These are phyloP conservation scores for Venusia cambrica DNA, from an alignment of 2,888 invertebrate genomes.

Conservation along the genomic window DNA sequence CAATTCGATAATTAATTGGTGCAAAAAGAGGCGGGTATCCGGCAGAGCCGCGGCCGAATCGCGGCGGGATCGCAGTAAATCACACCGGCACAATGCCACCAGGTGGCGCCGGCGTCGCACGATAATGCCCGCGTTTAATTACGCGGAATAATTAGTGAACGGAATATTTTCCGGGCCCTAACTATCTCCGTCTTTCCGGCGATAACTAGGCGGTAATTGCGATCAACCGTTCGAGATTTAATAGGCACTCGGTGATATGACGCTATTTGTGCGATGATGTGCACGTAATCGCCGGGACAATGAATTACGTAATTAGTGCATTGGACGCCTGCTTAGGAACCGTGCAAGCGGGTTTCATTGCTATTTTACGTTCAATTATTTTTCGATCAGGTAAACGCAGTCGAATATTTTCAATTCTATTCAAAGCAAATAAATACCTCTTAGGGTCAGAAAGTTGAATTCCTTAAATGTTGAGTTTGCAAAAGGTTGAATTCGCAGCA, in stretches of 20 bases:
- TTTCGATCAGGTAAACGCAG: no score
- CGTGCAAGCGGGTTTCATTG: no score
- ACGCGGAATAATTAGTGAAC: constrained; percentile 82
- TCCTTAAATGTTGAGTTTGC: no score
- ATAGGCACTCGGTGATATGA: constrained; percentile 60
- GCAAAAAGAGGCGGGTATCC: constrained; percentile 72
- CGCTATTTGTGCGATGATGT: constrained; percentile 68
- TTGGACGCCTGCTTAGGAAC: no score
- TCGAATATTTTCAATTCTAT: no score
- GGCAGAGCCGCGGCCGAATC: constrained; percentile 64
- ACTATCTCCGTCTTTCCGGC: constrained; percentile 80
- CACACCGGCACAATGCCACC: constrained; percentile 76
- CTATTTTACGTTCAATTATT: no score
- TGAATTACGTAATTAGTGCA: constrained; percentile 35
- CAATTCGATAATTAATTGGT: constrained; percentile 78
- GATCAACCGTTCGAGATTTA: constrained; percentile 78
- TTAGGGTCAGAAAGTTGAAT: no score
- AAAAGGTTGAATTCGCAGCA: no score
- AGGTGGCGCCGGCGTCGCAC: constrained; percentile 77
- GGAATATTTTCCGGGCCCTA: constrained; percentile 81
- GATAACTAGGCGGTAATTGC: constrained; percentile 80
- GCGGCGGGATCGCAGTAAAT: constrained; percentile 77
- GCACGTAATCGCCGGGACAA: constrained; percentile 67
- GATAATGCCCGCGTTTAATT: constrained; percentile 80
- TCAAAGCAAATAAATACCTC: no score